Base-by-base conservation (phyloP, 2,888 invertebrate species). In the Lasioglossum oenotherae region DNA sequence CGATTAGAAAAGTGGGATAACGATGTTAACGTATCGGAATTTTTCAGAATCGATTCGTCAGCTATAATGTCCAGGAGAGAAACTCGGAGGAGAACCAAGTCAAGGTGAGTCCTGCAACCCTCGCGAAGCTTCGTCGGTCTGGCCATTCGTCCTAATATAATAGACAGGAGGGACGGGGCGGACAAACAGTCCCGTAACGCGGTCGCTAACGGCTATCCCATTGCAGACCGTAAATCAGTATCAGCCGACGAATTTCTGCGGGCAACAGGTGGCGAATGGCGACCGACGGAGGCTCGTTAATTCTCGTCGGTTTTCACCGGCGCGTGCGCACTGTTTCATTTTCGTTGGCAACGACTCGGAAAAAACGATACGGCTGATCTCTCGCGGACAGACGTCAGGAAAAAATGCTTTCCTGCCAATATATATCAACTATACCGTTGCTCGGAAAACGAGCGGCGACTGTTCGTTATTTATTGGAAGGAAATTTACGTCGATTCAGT, bases 41-140 rank as follows among this genome's bases (percentile, higher is more conserved):
- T 79, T 92, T 92, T 92, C 92, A 94, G 94, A 93, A 92, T 78
- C 92, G 92, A 74, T 92, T 93, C 86, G 75, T 84, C 35, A 88
- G 91, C 41, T 86, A 81, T 38, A 91, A 91, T 76, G 90, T 91
- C 74, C 91, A 91, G 49, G 92, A 92, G 79, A 89, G 84, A 84
- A 90, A 41, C 82, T 82, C 80, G 73, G 92, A 93, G 75, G 93
- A 93, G 84, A 89, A 86, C 72, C 92, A 90, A 69, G 86, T 81
- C 49, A 93, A 92, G 92, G 94, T 94, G 90, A 94, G 94, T 93
- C 49, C 31, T 41, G 49, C 41, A 19, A 64, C 10, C 31, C 5
- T 2, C 16, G 10, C 12, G 27, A 78, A 35, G 78, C 82, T 80
- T 81, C 67, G 57, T 64, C 82, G 86, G 78, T 82, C 73, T 31